These are phyloP conservation scores for Brachypalpus laphriformis DNA, from an alignment of 2,888 invertebrate species.

Conservation along the genomic window DNA sequence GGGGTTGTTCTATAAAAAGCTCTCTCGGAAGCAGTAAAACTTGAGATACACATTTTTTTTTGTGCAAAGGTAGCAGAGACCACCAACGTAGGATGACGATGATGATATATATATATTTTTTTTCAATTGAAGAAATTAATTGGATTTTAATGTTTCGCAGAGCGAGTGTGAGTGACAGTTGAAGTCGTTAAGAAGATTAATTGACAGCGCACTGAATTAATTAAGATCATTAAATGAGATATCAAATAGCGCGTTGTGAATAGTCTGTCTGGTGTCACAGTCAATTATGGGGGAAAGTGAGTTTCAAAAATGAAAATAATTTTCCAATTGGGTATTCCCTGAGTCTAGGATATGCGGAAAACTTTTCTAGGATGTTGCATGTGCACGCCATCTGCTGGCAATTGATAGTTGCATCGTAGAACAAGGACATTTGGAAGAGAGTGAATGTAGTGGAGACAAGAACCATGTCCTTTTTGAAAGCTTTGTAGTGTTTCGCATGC, in stretches of 20 bases:
- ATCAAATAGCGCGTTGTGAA: background rate
- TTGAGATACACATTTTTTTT: background rate
- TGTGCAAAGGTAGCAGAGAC: slow-evolving; percentile 1
- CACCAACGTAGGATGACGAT: slow-evolving; percentile 23
- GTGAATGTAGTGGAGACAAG: slow-evolving; percentile 5
- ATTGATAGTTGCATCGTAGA: background rate
- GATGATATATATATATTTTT: too few species aligned
- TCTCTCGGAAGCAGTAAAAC: slow-evolving; percentile 15
- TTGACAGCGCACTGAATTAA: slow-evolving; percentile 26
- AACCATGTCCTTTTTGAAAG: slow-evolving; percentile 35
- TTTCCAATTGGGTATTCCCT: background rate
- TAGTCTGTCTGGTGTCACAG: background rate
- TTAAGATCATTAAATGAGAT: slow-evolving; percentile 19
- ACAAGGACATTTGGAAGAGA: slow-evolving; percentile 28
- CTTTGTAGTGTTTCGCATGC: background rate
- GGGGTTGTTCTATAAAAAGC: slow-evolving; percentile 62
- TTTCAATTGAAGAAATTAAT: slow-evolving; percentile 35
- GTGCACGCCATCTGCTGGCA: slow-evolving; percentile 35
- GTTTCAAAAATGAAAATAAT: background rate
- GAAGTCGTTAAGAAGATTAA: slow-evolving; percentile 63
- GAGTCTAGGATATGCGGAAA: background rate
- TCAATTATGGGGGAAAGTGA: background rate
- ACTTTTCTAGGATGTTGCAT: background rate
- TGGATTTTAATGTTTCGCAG: slow-evolving; percentile 39
- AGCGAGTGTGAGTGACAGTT: slow-evolving; percentile 47